phyloP scores from a whole-genome alignment of 2,888 invertebrate genomes.

The Trissolcus brochymenae region DNA sequence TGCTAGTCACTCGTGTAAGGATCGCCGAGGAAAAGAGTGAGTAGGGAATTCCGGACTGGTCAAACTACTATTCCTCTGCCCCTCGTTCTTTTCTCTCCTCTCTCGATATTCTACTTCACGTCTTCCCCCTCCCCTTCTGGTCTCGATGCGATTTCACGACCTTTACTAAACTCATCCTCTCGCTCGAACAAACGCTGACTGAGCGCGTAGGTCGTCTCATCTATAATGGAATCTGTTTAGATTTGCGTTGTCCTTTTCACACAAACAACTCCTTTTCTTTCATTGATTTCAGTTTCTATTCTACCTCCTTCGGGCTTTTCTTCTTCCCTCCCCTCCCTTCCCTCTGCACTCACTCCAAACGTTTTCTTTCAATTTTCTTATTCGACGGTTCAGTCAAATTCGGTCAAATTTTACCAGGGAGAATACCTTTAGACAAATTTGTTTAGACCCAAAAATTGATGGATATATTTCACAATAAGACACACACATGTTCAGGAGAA shows the following conservation, averaged over 20 bases:
- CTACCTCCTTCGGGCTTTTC: neutral
- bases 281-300: constrained; percentile 16
- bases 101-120: constrained; percentile 41
- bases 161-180: constrained; percentile 18
- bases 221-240: constrained; percentile 38
- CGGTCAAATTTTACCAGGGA: too few relatives aligned
- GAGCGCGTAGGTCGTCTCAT: constrained; percentile 30
- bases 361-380: neutral
- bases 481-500: too few relatives aligned
- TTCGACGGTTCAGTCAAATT: neutral
- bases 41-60: constrained; percentile 50
- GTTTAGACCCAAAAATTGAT: too few relatives aligned
- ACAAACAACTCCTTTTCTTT: constrained; percentile 22
- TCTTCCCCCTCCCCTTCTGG: constrained; percentile 17
- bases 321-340: constrained; percentile 8
- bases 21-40: constrained; percentile 42
- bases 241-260: constrained; percentile 23
- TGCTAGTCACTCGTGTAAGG: constrained; percentile 35
- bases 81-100: constrained; percentile 33
- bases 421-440: neutral
- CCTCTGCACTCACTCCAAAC: neutral
- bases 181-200: constrained; percentile 4
- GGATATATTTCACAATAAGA: too few relatives aligned
- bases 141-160: constrained; percentile 22
- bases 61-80: constrained; percentile 53